Evolutionary conservation across 2,113 vertebrate species (phyloP).

Genomic region (Centropristis striata): DNA sequence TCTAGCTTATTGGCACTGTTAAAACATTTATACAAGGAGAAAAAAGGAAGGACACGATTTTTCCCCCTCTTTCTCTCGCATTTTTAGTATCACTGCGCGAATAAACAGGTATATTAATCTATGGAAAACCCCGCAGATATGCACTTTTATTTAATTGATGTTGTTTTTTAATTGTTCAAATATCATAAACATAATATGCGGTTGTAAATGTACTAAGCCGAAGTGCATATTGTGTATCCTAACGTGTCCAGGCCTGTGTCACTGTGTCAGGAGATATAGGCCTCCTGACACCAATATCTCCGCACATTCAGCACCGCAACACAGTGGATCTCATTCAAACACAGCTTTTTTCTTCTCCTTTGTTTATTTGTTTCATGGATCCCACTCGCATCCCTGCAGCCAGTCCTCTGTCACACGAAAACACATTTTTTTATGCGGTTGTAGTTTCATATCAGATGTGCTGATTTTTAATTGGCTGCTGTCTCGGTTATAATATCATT

Average conservation of each 20-base stretch:
- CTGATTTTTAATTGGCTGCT: background rate
- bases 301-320: constrained; percentile 62
- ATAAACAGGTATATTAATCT: constrained; percentile 7
- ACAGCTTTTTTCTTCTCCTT: constrained; percentile 37
- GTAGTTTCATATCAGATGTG: background rate
- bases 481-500: background rate
- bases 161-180: background rate
- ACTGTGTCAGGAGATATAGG: constrained; percentile 62
- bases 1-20: constrained; percentile 40
- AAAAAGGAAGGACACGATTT: background rate
- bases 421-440: background rate
- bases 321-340: constrained; percentile 80
- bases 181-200: background rate
- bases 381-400: constrained; percentile 17
- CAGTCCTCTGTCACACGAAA: constrained; percentile 20
- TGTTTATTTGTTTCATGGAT: constrained; percentile 45
- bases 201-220: background rate
- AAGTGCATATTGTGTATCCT: background rate
- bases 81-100: constrained; percentile 3
- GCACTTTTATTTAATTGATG: background rate
- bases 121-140: background rate
- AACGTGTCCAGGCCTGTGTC: constrained; percentile 53
- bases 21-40: constrained; percentile 58
- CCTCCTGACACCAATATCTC: constrained; percentile 84
- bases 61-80: too few species aligned